phyloP scores from a whole-genome alignment of 2,113 vertebrate species.

The Plestiodon gilberti region DNA sequence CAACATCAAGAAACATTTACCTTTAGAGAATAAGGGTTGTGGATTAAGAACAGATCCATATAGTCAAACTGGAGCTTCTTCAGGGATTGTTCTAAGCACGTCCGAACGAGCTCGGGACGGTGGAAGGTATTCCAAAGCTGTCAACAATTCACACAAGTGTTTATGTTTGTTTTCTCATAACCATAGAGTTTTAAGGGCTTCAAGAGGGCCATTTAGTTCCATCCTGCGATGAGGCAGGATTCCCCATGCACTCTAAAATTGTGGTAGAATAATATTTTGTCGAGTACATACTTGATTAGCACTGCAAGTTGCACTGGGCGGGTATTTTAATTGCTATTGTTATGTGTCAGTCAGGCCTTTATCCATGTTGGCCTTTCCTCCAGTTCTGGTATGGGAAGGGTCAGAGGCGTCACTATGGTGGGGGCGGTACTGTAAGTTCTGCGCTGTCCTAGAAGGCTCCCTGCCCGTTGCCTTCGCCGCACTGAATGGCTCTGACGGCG shows the following conservation, averaged over 20 bases:
- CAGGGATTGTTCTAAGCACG: constrained; percentile 26
- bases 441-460: too few relatives aligned
- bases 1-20: not conserved
- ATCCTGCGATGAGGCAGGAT: not conserved
- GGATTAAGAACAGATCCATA: constrained; percentile 42
- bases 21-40: constrained; percentile 35
- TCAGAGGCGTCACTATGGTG: too few relatives aligned
- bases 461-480: too few relatives aligned
- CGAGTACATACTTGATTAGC: not conserved
- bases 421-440: too few relatives aligned
- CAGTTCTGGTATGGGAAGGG: too few relatives aligned
- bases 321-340: not conserved
- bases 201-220: not conserved
- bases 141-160: not conserved
- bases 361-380: too few relatives aligned
- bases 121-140: constrained; percentile 84
- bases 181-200: not conserved
- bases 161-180: not conserved
- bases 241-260: not conserved
- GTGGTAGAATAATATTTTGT: not conserved
- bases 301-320: not conserved
- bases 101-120: constrained; percentile 76
- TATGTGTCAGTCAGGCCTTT: not conserved
- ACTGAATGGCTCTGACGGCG: too few relatives aligned
- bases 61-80: constrained; percentile 32